These are phyloP conservation scores for Mesoclemmys tuberculata DNA, from an alignment of 2,113 vertebrate species.

Conservation along the genomic window DNA sequence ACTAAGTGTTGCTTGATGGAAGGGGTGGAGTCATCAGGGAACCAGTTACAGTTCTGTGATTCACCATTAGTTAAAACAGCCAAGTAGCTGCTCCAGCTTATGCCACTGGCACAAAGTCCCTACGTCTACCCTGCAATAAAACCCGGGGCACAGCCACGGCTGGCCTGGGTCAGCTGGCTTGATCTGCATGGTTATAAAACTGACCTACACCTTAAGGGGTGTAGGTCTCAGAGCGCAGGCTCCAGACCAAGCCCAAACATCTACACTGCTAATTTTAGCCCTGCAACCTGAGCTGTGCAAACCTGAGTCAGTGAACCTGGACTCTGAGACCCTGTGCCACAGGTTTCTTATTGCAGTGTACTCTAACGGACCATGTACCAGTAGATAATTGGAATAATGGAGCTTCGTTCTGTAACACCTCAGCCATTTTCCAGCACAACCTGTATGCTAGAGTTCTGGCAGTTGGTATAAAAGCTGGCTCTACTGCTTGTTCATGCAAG, in stretches of 20 bases:
- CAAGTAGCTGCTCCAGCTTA: background rate
- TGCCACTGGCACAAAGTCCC: background rate
- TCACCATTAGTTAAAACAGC: background rate
- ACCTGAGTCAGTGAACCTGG: background rate
- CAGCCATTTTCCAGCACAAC: background rate
- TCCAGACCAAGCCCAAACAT: background rate
- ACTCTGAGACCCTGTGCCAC: background rate
- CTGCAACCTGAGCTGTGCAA: background rate
- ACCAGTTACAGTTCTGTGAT: background rate
- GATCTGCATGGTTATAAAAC: background rate
- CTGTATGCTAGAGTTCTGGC: background rate
- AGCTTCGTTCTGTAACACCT: background rate
- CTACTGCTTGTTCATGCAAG: background rate
- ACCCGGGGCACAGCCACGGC: background rate
- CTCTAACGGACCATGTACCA: background rate
- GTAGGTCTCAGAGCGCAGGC: background rate
- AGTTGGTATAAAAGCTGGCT: background rate
- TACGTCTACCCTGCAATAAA: background rate
- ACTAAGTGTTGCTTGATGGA: background rate
- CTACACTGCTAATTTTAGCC: background rate
- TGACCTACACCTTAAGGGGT: background rate
- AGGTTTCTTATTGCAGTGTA: background rate
- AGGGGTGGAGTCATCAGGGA: background rate
- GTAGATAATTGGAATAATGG: background rate
- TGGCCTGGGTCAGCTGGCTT: background rate